A percentile compares a stretch with the other conserved stretches of the same genome.
Evolutionary conservation across 2,113 vertebrate species (phyloP).

Genomic region (Dasyurus viverrinus): DNA sequence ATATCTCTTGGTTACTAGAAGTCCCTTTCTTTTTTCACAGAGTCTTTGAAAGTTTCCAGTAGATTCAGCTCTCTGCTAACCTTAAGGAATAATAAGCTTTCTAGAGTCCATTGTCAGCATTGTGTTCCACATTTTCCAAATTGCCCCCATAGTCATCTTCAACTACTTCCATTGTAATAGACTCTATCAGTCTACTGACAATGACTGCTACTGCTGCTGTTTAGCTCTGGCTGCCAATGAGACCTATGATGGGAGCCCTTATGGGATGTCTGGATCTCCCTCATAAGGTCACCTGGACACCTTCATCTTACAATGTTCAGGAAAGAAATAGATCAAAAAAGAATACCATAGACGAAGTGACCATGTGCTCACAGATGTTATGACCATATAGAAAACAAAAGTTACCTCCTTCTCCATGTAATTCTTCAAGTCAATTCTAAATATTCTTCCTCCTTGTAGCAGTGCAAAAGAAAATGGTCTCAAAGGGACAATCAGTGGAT

Average conservation of each 20-base stretch:
- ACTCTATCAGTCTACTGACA: neutral
- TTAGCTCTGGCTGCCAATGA: neutral
- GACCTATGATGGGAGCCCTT: neutral
- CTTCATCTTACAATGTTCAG: neutral
- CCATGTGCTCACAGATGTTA: neutral
- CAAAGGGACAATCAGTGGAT: neutral
- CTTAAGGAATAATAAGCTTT: neutral
- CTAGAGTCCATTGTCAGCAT: neutral
- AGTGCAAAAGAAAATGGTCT: neutral
- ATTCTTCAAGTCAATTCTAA: neutral
- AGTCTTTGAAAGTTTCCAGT: neutral
- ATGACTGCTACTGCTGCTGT: neutral
- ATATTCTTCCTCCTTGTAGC: neutral
- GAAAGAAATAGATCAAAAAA: neutral
- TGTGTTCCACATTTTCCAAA: neutral
- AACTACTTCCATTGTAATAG: neutral
- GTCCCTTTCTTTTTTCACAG: neutral
- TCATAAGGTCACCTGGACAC: neutral
- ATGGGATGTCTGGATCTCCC: neutral
- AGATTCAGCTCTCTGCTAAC: neutral
- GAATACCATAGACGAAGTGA: neutral
- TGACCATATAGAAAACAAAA: neutral
- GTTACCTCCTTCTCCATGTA: neutral
- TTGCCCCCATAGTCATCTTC: neutral
- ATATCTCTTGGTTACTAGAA: neutral